phyloP scores from a whole-genome alignment of 2,888 invertebrate species.

The Pachliopta kotzebuea region DNA sequence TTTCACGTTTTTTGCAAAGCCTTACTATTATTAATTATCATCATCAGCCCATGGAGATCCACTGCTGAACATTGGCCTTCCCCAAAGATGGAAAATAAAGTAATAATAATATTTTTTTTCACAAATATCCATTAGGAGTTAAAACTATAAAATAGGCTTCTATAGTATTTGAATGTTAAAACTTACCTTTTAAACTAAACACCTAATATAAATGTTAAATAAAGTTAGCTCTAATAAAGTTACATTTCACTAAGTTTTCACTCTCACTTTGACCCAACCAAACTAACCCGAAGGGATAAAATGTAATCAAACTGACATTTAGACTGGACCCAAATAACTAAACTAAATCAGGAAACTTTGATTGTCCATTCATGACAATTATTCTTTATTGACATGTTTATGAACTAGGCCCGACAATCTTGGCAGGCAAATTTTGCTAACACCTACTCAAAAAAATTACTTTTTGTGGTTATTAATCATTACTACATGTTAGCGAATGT shows the following conservation, averaged over 20 bases:
- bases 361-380: slow-evolving; percentile 17
- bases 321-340: slow-evolving; percentile 2
- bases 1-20: no score
- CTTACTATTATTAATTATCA: no score
- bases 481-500: not conserved
- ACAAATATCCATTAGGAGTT: no score
- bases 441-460: no score
- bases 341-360: slow-evolving; percentile 14
- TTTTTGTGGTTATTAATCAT: no score
- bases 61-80: no score
- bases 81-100: no score
- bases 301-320: slow-evolving; percentile 9
- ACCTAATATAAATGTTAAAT: not conserved
- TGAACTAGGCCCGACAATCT: no score
- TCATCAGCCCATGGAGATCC: no score
- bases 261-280: not conserved
- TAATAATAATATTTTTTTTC: no score
- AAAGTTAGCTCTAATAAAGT: not conserved
- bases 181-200: not conserved
- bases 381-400: not conserved
- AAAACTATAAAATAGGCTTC: not conserved
- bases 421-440: no score
- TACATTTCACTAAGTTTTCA: slow-evolving; percentile 6
- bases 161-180: not conserved
- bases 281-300: slow-evolving; percentile 14